These are phyloP conservation scores for Trachymyrmex septentrionalis DNA, from an alignment of 1,140 invertebrate genomes.

Conservation along the genomic window DNA sequence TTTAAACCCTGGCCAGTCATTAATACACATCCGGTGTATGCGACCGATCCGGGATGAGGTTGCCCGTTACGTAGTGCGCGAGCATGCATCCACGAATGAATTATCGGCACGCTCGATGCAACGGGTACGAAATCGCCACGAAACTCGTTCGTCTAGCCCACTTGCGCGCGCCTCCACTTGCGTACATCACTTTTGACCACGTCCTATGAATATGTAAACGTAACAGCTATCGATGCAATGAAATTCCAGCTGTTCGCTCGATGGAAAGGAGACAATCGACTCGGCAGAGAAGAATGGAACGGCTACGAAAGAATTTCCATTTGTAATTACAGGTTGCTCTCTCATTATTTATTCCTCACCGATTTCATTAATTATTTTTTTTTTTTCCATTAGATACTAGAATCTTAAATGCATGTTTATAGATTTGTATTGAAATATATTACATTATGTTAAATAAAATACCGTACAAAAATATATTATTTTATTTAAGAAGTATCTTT, in stretches of 20 bases:
- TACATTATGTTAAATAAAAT: not conserved
- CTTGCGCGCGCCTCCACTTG: constrained; percentile 27
- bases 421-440: constrained; percentile 9
- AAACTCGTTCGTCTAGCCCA: constrained; percentile 51
- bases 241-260: constrained; percentile 21
- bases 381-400: not conserved
- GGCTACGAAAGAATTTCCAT: not conserved
- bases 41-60: constrained; percentile 12
- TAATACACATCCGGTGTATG: constrained; percentile 73
- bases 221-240: constrained; percentile 14
- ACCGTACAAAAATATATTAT: not conserved
- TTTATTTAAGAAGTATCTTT: not conserved
- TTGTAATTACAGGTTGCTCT: constrained; percentile 2
- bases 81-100: constrained; percentile 67
- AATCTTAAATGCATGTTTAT: not conserved
- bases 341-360: not conserved
- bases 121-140: constrained; percentile 63
- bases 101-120: constrained; percentile 63
- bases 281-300: constrained; percentile 9
- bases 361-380: not conserved
- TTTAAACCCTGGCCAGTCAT: constrained; percentile 75
- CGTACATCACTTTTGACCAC: constrained; percentile 23
- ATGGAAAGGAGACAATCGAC: constrained; percentile 14
- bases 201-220: constrained; percentile 67
- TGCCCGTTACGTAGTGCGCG: constrained; percentile 14